Conservation (phyloP, 2,113 vertebrate genomes). For the Apus apus region DNA sequence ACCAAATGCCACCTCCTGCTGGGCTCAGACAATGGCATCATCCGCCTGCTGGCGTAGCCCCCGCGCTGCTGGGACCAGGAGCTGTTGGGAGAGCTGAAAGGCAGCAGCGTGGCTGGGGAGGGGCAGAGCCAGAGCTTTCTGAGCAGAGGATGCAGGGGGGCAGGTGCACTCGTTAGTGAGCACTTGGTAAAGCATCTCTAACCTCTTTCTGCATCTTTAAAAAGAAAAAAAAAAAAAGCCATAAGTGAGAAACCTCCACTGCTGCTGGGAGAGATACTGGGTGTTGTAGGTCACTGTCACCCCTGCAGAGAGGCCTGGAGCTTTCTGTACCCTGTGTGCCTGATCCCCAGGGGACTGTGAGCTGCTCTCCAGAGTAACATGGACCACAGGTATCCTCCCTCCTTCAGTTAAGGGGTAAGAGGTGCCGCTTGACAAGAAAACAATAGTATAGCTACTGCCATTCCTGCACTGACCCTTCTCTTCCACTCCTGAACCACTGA, state of each 20-base stretch:
- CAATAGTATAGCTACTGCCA: conserved; percentile 18
- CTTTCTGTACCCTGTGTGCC: conserved; percentile 61
- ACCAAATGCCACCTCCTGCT: conserved; percentile 94
- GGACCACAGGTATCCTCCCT: background rate
- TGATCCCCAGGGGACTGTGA: conserved; percentile 56
- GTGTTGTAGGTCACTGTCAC: conserved; percentile 60
- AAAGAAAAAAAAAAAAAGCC: conserved; percentile 21
- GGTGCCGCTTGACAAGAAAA: background rate
- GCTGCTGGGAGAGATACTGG: conserved; percentile 37
- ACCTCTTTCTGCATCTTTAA: conserved; percentile 10
- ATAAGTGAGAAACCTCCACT: conserved; percentile 56
- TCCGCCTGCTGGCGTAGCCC: conserved; percentile 88
- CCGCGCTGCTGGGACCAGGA: background rate
- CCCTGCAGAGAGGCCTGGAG: conserved; percentile 59
- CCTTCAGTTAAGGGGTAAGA: background rate
- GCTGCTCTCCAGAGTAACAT: background rate
- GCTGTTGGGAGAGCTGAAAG: background rate
- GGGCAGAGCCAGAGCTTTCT: background rate
- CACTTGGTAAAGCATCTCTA: background rate
- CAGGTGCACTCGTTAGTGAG: background rate
- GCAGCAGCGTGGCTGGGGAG: background rate
- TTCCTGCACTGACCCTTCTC: background rate
- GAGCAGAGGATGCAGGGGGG: background rate
- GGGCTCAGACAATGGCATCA: conserved; percentile 92
- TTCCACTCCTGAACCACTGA: background rate